Percentiles rank a stretch among this genome's conserved stretches.
These are phyloP conservation scores for Panthera uncia DNA, from an alignment of 2,113 vertebrate genomes.

Conservation along the genomic window DNA sequence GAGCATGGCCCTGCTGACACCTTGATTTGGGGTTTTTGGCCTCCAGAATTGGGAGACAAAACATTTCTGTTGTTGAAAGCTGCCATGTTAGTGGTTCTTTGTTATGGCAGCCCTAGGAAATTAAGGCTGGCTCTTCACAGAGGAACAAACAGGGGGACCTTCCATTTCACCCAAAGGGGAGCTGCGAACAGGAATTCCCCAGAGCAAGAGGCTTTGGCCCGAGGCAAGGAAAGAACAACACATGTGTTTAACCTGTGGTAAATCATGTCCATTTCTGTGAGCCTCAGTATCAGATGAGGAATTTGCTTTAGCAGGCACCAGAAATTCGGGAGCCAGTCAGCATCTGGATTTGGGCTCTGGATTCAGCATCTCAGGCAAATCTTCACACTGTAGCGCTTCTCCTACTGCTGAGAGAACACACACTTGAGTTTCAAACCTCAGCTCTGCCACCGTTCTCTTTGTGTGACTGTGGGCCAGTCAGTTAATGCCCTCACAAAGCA, in stretches of 20 bases:
- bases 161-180: background rate
- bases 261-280: background rate
- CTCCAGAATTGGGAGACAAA: too few species aligned
- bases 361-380: background rate
- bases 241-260: rapidly evolving
- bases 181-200: background rate
- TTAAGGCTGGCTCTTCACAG: background rate
- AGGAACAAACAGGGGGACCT: background rate
- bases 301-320: background rate
- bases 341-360: background rate
- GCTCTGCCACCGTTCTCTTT: background rate
- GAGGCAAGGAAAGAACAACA: background rate
- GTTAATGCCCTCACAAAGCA: background rate
- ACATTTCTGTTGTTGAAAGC: too few species aligned
- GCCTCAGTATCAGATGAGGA: background rate
- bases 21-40: too few species aligned
- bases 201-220: background rate
- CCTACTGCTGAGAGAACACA: background rate
- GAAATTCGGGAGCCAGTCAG: rapidly evolving
- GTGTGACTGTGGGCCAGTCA: background rate
- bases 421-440: background rate
- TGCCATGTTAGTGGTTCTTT: background rate
- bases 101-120: background rate
- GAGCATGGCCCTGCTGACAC: too few species aligned
- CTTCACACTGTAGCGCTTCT: background rate